Conservation (phyloP, 1,140 invertebrate species). For the Drosophila rufa region DNA sequence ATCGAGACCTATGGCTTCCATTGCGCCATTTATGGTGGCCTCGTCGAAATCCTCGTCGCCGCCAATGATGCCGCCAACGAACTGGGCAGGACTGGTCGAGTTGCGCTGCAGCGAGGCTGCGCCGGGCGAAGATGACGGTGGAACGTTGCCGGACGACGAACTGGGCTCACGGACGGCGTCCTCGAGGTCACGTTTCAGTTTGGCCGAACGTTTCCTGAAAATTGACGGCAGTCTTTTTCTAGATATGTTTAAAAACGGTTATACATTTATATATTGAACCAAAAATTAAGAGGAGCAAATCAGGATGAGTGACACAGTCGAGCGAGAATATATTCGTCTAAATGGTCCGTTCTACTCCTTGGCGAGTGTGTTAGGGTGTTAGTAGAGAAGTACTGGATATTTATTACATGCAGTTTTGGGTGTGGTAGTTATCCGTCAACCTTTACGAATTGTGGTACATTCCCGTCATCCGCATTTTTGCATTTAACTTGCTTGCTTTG, state of each 20-base stretch:
- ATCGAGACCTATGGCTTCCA: conserved; percentile 73
- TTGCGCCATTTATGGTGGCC: conserved; percentile 67
- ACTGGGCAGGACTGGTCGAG: conserved; percentile 61
- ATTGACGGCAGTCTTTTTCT: conserved; percentile 85
- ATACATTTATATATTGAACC: conserved; percentile 79
- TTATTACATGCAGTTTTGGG: conserved; percentile 36
- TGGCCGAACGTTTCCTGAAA: conserved; percentile 93
- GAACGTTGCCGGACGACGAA: conserved; percentile 67
- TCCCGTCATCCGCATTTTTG: conserved; percentile 39
- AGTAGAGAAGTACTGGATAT: conserved; percentile 31
- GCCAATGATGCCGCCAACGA: conserved; percentile 58
- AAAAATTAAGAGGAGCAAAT: conserved; percentile 61
- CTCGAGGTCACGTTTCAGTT: conserved; percentile 95
- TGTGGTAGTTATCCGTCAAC: conserved; percentile 33
- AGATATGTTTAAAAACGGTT: conserved; percentile 84
- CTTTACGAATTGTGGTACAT: conserved; percentile 36
- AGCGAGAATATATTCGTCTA: conserved; percentile 40
- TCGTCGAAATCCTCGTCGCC: conserved; percentile 69
- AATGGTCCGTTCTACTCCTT: conserved; percentile 47
- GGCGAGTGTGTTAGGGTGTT: conserved; percentile 46
- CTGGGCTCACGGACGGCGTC: conserved; percentile 91
- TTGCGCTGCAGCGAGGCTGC: conserved; percentile 50
- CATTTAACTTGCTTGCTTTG: conserved; percentile 41
- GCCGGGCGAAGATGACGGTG: conserved; percentile 53
- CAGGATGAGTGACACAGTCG: conserved; percentile 63